Conservation (phyloP, 2,888 invertebrate species). For the Physocephala rufipes region DNA sequence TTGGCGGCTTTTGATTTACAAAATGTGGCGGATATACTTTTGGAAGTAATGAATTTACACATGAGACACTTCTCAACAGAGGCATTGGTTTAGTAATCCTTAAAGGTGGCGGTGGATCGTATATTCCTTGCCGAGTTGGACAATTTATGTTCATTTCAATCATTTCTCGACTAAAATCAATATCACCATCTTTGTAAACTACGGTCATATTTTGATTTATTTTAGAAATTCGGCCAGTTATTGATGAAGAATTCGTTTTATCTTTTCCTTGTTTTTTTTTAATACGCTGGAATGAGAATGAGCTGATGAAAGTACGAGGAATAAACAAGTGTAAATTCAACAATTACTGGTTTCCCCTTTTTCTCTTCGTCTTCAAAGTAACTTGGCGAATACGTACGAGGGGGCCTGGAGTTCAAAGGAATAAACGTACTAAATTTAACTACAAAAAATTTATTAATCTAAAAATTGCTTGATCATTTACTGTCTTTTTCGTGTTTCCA, state of each 20-base stretch:
- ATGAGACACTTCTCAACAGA: conserved; percentile 8
- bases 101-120: background rate
- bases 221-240: background rate
- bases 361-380: too few relatives aligned
- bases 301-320: too few relatives aligned
- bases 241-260: background rate
- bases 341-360: too few relatives aligned
- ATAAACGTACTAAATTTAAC: too few relatives aligned
- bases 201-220: conserved; percentile 11
- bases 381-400: too few relatives aligned
- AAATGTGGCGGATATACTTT: conserved; percentile 55
- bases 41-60: conserved; percentile 48
- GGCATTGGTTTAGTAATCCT: conserved; percentile 8
- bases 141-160: conserved; percentile 7
- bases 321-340: too few relatives aligned
- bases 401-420: too few relatives aligned
- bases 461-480: too few relatives aligned
- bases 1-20: conserved; percentile 50
- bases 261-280: background rate
- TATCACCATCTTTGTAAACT: background rate
- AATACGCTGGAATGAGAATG: background rate
- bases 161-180: background rate
- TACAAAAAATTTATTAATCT: too few relatives aligned
- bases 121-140: background rate
- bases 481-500: too few relatives aligned